phyloP scores from a whole-genome alignment of 2,113 vertebrate species.

The Cyprinodon tularosa region DNA sequence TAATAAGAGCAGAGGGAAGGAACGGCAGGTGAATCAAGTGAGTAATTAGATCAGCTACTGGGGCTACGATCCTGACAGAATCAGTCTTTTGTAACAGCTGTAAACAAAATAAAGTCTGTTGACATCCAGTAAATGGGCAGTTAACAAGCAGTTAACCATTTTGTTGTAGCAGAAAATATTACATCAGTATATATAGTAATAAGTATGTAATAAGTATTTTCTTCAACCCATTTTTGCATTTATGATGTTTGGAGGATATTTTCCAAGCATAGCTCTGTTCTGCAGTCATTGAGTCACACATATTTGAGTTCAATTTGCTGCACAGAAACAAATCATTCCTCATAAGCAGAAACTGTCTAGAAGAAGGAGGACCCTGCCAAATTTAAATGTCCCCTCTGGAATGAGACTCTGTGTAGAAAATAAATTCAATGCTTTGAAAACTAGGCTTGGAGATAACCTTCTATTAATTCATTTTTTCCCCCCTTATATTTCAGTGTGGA shows the following conservation, averaged over 20 bases:
- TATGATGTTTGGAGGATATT: not conserved
- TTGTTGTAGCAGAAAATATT: not conserved
- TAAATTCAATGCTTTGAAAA: not conserved
- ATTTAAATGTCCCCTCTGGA: not conserved
- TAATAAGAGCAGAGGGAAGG: too few relatives aligned
- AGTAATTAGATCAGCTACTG: too few relatives aligned
- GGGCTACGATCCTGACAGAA: too few relatives aligned
- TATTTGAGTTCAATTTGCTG: constrained; percentile 34
- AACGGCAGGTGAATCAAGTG: too few relatives aligned
- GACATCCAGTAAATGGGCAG: not conserved
- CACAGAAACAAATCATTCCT: constrained; percentile 15
- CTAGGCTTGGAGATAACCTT: not conserved
- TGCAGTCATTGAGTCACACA: constrained; percentile 19
- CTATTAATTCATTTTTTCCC: not conserved
- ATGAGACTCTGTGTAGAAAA: not conserved
- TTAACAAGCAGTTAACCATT: not conserved
- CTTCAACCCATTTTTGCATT: not conserved
- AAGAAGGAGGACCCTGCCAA: not conserved
- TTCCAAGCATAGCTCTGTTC: constrained; percentile 17
- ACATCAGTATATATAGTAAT: too few relatives aligned
- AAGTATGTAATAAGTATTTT: not conserved
- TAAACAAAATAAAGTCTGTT: not conserved
- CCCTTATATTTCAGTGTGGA: not conserved
- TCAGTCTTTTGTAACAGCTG: not conserved
- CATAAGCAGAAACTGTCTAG: not conserved